These are phyloP conservation scores for Microctenopoma lineatum DNA, from an alignment of 2,797 vertebrate species.

Conservation along the genomic window DNA sequence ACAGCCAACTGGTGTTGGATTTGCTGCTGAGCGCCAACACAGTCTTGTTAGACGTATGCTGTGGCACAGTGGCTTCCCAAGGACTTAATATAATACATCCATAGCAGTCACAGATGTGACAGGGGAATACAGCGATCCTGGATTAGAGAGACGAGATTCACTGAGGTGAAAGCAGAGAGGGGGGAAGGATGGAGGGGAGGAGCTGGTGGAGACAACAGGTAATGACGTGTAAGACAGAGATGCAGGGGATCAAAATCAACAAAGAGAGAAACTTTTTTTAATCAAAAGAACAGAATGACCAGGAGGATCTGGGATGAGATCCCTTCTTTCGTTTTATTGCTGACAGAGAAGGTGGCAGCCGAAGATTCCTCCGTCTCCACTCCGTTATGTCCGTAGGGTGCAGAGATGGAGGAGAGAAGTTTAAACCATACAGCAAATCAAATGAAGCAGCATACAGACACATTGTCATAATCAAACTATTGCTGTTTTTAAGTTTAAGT, in stretches of 20 bases:
- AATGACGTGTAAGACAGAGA: constrained; percentile 20
- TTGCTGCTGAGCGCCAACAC: constrained; percentile 41
- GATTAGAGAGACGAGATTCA: constrained; percentile 60
- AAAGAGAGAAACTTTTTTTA: constrained; percentile 20
- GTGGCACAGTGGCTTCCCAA: constrained; percentile 33
- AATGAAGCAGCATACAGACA: background rate
- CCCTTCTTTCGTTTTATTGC: constrained; percentile 29
- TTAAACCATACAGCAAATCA: background rate
- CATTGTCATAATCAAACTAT: no score
- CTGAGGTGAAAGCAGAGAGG: constrained; percentile 48
- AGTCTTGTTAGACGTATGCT: constrained; percentile 29
- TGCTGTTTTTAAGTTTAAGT: no score
- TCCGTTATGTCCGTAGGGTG: constrained; percentile 10
- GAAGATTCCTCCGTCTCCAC: background rate
- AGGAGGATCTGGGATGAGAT: constrained; percentile 26
- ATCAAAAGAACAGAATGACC: constrained; percentile 13
- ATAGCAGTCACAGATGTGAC: constrained; percentile 51
- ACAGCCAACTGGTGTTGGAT: constrained; percentile 66
- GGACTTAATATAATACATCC: constrained; percentile 54
- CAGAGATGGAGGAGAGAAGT: background rate
- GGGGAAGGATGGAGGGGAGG: constrained; percentile 17
- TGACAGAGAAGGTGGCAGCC: constrained; percentile 24
- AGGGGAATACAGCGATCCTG: constrained; percentile 58
- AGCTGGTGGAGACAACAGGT: constrained; percentile 1
- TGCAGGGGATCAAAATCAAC: constrained; percentile 14